Evolutionary conservation across 2,113 vertebrate genomes (phyloP).

Genomic region (Pedionomus torquatus): DNA sequence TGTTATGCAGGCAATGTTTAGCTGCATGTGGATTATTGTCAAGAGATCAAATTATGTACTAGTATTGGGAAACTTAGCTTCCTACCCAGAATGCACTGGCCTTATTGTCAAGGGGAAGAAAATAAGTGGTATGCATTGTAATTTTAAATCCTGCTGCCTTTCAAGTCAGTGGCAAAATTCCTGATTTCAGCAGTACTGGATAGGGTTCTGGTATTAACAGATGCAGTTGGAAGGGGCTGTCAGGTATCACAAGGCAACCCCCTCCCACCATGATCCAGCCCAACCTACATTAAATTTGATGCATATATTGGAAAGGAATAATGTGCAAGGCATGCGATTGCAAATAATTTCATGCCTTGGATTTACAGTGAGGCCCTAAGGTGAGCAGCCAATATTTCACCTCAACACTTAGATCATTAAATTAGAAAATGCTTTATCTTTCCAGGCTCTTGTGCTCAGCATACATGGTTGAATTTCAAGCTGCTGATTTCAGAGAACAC

Average conservation of each 20-base stretch:
- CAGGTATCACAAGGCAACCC: background rate
- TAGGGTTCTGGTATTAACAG: background rate
- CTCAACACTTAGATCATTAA: background rate
- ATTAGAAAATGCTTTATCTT: conserved; percentile 39
- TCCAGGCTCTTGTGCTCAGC: background rate
- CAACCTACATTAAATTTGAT: background rate
- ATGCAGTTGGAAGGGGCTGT: conserved; percentile 21
- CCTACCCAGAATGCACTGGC: conserved; percentile 26
- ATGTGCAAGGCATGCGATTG: background rate
- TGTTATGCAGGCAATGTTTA: conserved; percentile 14
- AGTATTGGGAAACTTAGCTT: conserved; percentile 12
- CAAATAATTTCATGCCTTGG: conserved; percentile 39
- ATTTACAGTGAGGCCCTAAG: conserved; percentile 15
- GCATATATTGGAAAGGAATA: background rate
- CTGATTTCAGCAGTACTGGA: conserved; percentile 30
- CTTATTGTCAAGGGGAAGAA: conserved; percentile 35
- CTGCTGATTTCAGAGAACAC: background rate
- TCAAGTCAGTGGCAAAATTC: conserved; percentile 46
- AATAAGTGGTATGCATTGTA: conserved; percentile 25
- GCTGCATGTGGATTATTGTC: conserved; percentile 44
- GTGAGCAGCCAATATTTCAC: conserved; percentile 44
- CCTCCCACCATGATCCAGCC: background rate
- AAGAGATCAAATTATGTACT: conserved; percentile 55
- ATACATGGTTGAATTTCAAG: background rate
- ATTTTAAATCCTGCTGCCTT: conserved; percentile 50